phyloP scores from a whole-genome alignment of 2,888 invertebrate genomes.

The Pseudococcus longispinus region DNA sequence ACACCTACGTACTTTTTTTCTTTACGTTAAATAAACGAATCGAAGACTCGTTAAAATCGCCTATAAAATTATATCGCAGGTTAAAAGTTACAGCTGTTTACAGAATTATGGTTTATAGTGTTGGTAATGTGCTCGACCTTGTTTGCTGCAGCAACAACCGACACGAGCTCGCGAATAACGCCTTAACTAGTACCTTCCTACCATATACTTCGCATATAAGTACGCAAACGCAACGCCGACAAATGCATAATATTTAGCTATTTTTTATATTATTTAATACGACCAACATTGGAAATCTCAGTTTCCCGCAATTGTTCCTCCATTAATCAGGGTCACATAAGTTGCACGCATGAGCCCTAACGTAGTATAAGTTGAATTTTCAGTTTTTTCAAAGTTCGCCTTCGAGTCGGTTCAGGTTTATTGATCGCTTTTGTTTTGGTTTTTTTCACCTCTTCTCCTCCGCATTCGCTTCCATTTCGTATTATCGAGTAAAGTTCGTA shows the following conservation, averaged over 20 bases:
- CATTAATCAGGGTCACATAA: slow-evolving; percentile 30
- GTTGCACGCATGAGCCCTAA: slow-evolving; percentile 21
- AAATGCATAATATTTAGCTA: slow-evolving; percentile 32
- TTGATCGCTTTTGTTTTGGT: slow-evolving; percentile 40
- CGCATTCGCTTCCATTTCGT: no score
- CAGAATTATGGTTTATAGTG: not conserved
- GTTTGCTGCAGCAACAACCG: not conserved
- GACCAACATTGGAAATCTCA: slow-evolving; percentile 31
- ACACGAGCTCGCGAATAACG: not conserved
- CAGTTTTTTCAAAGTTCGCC: slow-evolving; percentile 33
- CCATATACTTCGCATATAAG: not conserved
- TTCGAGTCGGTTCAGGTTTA: slow-evolving; percentile 16
- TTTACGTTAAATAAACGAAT: no score
- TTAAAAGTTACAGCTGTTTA: not conserved
- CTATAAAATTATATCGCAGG: not conserved
- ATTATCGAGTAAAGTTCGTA: not conserved
- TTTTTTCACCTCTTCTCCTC: not conserved
- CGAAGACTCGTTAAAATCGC: not conserved
- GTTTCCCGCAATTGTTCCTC: slow-evolving; percentile 41
- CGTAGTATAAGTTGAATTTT: slow-evolving; percentile 5
- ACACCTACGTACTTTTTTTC: no score
- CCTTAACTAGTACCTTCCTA: not conserved
- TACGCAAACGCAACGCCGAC: not conserved
- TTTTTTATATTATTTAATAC: not conserved
- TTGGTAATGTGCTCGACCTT: not conserved